These are phyloP conservation scores for Theodoxus fluviatilis DNA, from an alignment of 2,888 invertebrate genomes.

Conservation along the genomic window DNA sequence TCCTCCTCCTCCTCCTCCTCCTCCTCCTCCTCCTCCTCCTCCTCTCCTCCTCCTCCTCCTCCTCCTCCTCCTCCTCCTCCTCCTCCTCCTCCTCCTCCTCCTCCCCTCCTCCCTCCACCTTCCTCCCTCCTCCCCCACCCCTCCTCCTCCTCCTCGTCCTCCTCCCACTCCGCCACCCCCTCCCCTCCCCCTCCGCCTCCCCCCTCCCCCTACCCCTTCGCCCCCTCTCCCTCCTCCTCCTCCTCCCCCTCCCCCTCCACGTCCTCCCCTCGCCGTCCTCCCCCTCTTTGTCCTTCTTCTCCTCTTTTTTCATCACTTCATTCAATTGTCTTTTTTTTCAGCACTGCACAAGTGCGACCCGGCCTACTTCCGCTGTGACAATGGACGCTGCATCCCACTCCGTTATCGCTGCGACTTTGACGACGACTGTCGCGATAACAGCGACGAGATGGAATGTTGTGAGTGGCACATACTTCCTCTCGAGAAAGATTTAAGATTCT, in stretches of 20 bases:
- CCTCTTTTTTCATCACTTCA: neutral
- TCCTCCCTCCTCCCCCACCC: too few relatives aligned
- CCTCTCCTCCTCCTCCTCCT: neutral
- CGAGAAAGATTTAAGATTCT: neutral
- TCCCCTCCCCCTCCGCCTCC: too few relatives aligned
- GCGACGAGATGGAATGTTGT: slow-evolving; percentile 61
- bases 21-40: too few relatives aligned
- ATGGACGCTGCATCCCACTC: slow-evolving; percentile 60
- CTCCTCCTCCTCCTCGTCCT: too few relatives aligned
- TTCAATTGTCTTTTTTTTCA: slow-evolving; percentile 28
- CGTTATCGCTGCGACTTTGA: slow-evolving; percentile 61
- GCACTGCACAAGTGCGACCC: slow-evolving; percentile 57
- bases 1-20: too few relatives aligned
- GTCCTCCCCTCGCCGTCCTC: neutral
- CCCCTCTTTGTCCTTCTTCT: neutral
- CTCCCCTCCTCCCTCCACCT: neutral
- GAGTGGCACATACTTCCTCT: slow-evolving; percentile 29
- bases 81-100: neutral
- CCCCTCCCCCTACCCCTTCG: too few relatives aligned
- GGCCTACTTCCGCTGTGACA: slow-evolving; percentile 59
- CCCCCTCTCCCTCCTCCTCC: too few relatives aligned
- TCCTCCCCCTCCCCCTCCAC: neutral
- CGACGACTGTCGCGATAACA: slow-evolving; percentile 57
- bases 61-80: neutral
- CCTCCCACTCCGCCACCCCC: too few relatives aligned